Evolutionary conservation across 1,140 invertebrate genomes (phyloP).

Genomic region (Teleogryllus occipitalis): DNA sequence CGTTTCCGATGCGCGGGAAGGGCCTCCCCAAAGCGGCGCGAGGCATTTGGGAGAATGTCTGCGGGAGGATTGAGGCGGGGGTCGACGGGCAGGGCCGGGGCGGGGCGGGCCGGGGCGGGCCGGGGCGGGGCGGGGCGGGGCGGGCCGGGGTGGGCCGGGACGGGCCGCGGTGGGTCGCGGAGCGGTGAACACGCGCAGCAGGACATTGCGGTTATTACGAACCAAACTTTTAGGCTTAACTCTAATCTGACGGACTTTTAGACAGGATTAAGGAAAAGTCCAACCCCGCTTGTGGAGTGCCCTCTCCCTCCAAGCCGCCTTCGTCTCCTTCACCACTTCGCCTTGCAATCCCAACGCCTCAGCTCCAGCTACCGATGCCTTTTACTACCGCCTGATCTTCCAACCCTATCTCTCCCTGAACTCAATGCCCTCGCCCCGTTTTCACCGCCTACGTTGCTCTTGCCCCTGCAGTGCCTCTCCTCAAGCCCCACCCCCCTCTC

Average conservation of each 20-base stretch:
- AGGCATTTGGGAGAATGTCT: not conserved
- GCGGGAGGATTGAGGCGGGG: not conserved
- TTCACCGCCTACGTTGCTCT: not conserved
- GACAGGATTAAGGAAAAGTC: conserved; percentile 4
- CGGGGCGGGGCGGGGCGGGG: too few species aligned
- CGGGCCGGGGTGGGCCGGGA: too few species aligned
- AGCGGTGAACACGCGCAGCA: not conserved
- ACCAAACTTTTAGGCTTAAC: conserved; percentile 4
- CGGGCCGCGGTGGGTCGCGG: too few species aligned
- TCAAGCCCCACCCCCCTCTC: not conserved
- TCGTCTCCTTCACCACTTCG: too few species aligned
- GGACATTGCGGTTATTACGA: conserved; percentile 3
- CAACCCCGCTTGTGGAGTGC: not conserved
- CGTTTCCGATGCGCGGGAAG: not conserved
- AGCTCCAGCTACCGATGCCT: not conserved
- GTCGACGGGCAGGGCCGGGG: too few species aligned
- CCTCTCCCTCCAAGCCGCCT: too few species aligned
- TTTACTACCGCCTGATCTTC: not conserved
- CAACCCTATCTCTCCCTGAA: not conserved
- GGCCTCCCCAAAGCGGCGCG: too few species aligned
- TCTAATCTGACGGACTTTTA: conserved; percentile 4
- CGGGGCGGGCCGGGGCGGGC: too few species aligned
- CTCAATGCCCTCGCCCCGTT: not conserved
- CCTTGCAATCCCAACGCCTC: not conserved
- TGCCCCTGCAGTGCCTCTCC: not conserved